phyloP scores from a whole-genome alignment of 1,140 invertebrate genomes.

The Lepidostoma basale region DNA sequence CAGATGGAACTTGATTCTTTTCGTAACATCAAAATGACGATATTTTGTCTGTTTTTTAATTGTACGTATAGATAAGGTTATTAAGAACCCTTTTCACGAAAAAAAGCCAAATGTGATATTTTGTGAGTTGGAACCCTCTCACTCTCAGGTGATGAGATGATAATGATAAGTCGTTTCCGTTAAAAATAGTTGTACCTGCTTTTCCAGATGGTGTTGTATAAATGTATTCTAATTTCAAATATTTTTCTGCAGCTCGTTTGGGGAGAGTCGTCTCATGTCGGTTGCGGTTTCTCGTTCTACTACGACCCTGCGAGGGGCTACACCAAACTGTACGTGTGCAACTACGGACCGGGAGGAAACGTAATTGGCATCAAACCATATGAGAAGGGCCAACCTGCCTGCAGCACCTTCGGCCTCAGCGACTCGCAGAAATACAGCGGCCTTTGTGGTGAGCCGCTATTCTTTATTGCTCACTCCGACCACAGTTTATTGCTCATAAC shows the following conservation, averaged over 20 bases:
- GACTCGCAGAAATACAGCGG: slow-evolving; percentile 76
- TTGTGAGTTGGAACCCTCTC: too few species aligned
- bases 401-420: slow-evolving; percentile 69
- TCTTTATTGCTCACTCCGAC: neutral
- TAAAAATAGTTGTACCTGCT: neutral
- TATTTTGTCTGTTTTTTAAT: too few species aligned
- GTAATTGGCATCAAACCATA: slow-evolving; percentile 77
- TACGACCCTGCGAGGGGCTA: slow-evolving; percentile 71
- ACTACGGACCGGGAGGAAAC: slow-evolving; percentile 84
- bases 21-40: too few species aligned
- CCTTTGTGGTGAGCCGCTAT: slow-evolving; percentile 70
- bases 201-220: too few species aligned
- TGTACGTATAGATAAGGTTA: too few species aligned
- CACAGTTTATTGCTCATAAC: neutral
- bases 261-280: slow-evolving; percentile 77
- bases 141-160: too few species aligned
- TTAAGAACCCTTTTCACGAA: too few species aligned
- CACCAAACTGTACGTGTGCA: slow-evolving; percentile 84
- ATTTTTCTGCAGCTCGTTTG: slow-evolving; percentile 71
- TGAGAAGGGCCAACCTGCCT: slow-evolving; percentile 73
- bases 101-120: too few species aligned
- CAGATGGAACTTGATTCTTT: too few species aligned
- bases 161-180: too few species aligned
- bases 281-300: slow-evolving; percentile 83
- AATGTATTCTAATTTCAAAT: too few species aligned